Percentiles rank a stretch among this genome's conserved stretches.
Conservation (phyloP, 2,113 vertebrate species). For the Ancistrus triradiatus region DNA sequence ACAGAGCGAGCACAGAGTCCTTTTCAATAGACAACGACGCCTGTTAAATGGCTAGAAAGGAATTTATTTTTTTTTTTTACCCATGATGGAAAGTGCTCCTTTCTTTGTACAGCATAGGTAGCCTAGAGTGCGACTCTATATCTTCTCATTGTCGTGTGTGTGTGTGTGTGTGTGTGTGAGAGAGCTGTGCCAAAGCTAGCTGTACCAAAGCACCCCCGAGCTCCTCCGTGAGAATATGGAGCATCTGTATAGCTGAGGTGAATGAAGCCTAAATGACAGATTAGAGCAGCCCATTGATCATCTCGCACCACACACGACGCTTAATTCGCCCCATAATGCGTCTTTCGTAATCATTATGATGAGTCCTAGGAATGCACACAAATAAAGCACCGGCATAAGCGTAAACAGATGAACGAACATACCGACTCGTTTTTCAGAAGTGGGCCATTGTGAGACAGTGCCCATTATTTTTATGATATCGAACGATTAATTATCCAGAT, state of each 20-base stretch:
- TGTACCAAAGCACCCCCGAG: slow-evolving; percentile 14
- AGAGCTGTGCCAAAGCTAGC: slow-evolving; percentile 30
- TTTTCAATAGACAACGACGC: slow-evolving; percentile 60
- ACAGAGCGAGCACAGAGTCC: slow-evolving; percentile 56
- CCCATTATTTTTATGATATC: slow-evolving; percentile 58
- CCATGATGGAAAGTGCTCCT: slow-evolving; percentile 34
- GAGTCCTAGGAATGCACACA: slow-evolving; percentile 49
- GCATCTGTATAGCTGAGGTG: slow-evolving; percentile 34
- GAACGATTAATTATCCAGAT: slow-evolving; percentile 71
- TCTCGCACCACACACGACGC: slow-evolving; percentile 53
- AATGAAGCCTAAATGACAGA: slow-evolving; percentile 46
- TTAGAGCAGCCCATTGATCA: slow-evolving; percentile 60
- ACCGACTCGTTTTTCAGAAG: slow-evolving; percentile 58
- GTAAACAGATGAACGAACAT: slow-evolving; percentile 47
- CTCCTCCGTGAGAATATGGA: slow-evolving; percentile 6
- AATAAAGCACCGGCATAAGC: slow-evolving; percentile 48
- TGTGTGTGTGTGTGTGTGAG: slow-evolving; percentile 21
- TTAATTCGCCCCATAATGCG: slow-evolving; percentile 57
- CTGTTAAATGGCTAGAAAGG: slow-evolving; percentile 55
- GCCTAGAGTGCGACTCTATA: slow-evolving; percentile 9
- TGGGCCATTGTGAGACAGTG: slow-evolving; percentile 59
- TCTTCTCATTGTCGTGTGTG: slow-evolving; percentile 14
- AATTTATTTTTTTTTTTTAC: slow-evolving; percentile 42
- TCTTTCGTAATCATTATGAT: slow-evolving; percentile 63
- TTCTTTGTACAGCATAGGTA: slow-evolving; percentile 19